These are phyloP conservation scores for Lipotes vexillifer DNA, from an alignment of 2,113 vertebrate genomes.

Conservation along the genomic window DNA sequence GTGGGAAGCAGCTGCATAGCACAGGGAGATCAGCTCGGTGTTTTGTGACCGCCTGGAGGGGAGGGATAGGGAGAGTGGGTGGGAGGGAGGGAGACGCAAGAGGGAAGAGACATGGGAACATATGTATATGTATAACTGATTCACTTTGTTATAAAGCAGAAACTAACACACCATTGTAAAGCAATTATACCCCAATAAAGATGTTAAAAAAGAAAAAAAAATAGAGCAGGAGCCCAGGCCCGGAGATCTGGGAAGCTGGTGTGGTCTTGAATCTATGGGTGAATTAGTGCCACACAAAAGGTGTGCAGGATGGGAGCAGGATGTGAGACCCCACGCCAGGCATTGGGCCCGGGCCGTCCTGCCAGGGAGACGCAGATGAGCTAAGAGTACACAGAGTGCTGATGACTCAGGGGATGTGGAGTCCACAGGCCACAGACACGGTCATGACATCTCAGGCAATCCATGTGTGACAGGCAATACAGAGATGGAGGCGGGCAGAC, in stretches of 20 bases:
- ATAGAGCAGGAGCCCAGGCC: no score
- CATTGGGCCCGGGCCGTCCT: background rate
- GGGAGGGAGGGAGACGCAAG: no score
- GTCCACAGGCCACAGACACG: background rate
- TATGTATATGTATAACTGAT: no score
- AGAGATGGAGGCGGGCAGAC: background rate
- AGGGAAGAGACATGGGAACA: no score
- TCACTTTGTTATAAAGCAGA: no score
- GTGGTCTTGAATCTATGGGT: background rate
- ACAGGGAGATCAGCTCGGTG: no score
- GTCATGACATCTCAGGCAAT: background rate
- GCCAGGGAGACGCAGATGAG: background rate
- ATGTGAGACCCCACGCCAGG: background rate
- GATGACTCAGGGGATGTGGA: background rate
- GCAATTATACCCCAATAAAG: no score
- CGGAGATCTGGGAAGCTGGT: background rate
- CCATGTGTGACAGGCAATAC: background rate
- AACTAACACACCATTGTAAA: no score
- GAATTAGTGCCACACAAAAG: background rate
- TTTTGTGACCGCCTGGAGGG: no score
- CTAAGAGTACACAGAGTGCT: background rate
- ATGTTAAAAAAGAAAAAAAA: no score
- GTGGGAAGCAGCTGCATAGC: no score
- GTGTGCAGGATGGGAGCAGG: background rate
- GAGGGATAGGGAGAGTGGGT: no score